Percentiles rank a stretch among this genome's conserved stretches.
phyloP scores from a whole-genome alignment of 2,113 vertebrate genomes.

The Danionella cerebrum region DNA sequence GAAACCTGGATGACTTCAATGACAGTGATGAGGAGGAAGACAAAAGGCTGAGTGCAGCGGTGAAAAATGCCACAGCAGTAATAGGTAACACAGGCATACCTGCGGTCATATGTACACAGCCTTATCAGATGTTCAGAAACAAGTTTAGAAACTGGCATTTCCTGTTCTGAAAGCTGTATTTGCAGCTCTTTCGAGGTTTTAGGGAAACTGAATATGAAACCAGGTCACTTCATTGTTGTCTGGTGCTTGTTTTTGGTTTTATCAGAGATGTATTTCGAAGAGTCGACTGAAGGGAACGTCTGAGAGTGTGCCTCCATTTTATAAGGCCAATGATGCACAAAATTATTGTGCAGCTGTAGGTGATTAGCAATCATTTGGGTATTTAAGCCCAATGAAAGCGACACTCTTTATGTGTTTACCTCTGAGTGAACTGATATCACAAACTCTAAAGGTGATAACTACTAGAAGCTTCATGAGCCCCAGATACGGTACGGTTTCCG shows the following conservation, averaged over 20 bases:
- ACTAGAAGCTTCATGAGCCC: too few relatives aligned
- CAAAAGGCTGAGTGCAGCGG: conserved; percentile 34
- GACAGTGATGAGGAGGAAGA: conserved; percentile 76
- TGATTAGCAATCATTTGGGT: too few relatives aligned
- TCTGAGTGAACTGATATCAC: too few relatives aligned
- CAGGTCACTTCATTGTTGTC: neutral
- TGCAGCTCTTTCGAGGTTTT: neutral
- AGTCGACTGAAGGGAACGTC: too few relatives aligned
- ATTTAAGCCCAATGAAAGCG: too few relatives aligned
- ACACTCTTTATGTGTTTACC: too few relatives aligned
- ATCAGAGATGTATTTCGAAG: neutral
- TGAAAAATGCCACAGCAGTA: conserved; percentile 17
- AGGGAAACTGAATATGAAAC: neutral
- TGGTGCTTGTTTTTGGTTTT: neutral
- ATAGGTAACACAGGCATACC: conserved; percentile 41
- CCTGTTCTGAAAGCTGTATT: neutral
- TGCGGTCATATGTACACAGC: too few relatives aligned
- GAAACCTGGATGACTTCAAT: conserved; percentile 82
- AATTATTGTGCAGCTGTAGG: too few relatives aligned
- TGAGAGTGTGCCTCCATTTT: too few relatives aligned
- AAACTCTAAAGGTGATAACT: too few relatives aligned
- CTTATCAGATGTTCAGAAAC: neutral
- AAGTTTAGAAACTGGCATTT: neutral
- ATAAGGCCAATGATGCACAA: too few relatives aligned
- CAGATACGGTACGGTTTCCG: too few relatives aligned